These are phyloP conservation scores for Narcine bancroftii DNA, from an alignment of 2,113 vertebrate genomes.

Conservation along the genomic window DNA sequence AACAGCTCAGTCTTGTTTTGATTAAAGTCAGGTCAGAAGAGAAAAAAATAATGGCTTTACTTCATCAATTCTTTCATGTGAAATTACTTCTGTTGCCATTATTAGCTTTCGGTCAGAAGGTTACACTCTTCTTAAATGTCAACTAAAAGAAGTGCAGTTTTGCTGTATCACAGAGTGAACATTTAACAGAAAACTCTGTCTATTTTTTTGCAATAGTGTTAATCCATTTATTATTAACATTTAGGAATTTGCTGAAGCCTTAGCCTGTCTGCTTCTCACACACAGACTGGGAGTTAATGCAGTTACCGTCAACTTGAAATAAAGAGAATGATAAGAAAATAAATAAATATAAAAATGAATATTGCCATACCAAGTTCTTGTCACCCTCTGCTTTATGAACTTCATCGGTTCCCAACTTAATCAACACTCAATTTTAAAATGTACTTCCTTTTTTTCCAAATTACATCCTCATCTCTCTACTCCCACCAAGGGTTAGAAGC, in stretches of 20 bases:
- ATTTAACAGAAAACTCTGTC: background rate
- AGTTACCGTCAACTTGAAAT: background rate
- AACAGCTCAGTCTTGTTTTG: constrained; percentile 8
- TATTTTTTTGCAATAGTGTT: background rate
- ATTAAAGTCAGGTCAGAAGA: background rate
- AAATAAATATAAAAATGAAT: background rate
- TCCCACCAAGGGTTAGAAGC: too few relatives aligned
- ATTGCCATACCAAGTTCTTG: too few relatives aligned
- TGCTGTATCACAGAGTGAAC: background rate
- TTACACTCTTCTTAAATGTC: background rate
- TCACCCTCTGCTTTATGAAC: too few relatives aligned
- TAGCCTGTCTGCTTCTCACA: too few relatives aligned
- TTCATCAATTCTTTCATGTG: background rate
- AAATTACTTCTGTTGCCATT: background rate
- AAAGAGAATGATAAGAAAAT: background rate
- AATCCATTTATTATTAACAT: background rate
- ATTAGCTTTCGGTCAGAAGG: background rate
- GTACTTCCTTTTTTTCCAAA: too few relatives aligned
- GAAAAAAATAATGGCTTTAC: background rate
- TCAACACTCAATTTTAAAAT: too few relatives aligned
- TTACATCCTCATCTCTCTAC: too few relatives aligned
- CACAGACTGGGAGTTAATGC: background rate
- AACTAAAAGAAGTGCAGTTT: background rate
- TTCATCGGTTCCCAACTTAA: too few relatives aligned
- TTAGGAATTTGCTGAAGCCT: too few relatives aligned